Base-by-base conservation (phyloP, 2,797 vertebrate genomes). In the Margarornis squamiger region DNA sequence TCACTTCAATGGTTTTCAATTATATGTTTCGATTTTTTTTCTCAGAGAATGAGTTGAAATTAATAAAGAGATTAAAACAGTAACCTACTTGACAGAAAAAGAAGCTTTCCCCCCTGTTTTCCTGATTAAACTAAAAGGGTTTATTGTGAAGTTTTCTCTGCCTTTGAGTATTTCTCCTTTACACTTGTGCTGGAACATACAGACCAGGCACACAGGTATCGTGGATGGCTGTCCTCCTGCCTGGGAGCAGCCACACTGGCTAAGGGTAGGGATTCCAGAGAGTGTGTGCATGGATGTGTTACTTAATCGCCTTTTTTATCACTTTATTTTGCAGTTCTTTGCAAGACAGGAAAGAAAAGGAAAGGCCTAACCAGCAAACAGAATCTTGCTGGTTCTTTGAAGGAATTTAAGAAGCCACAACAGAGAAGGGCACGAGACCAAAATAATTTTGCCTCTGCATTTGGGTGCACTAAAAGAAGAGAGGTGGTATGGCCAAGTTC, bases 251-350 rank as follows among this genome's bases (percentile, higher is more conserved):
- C 41, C 41, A 39, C 45, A 0, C 16, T 8, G 34, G 6, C 3
- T 8, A 39, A 67, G 49, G 41, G 63, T 0, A 15, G 36, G 67
- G 46, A 32, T 30, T 52, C 13, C 27, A 46, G 10, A 12, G 34
- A 4, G 2, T 19, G 6, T 7, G 4, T 29, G 30, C 23, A 18
- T 4, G 22, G 3, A 0, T 26, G 18, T 3, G 11, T 24, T 72
- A 30, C 5, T 52, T 32, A 24, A 14, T 34, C 11, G 11, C 45
- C 58, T 22, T 41, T 67, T 67, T 36, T 14, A 18, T 34, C 36
- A n/a, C 27, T 80, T 62, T 19, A 27, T n/a, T 88, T 78, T n/a
- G 23, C 70, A 61, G 22, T 10, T 19, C 12, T 62, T 88, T 16
- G 12, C 18, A 17, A 79, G 20, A 32, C 18, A 51, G n/a, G n/a